Evolutionary conservation across 2,113 vertebrate genomes (phyloP).

Genomic region (Marmota flaviventris): DNA sequence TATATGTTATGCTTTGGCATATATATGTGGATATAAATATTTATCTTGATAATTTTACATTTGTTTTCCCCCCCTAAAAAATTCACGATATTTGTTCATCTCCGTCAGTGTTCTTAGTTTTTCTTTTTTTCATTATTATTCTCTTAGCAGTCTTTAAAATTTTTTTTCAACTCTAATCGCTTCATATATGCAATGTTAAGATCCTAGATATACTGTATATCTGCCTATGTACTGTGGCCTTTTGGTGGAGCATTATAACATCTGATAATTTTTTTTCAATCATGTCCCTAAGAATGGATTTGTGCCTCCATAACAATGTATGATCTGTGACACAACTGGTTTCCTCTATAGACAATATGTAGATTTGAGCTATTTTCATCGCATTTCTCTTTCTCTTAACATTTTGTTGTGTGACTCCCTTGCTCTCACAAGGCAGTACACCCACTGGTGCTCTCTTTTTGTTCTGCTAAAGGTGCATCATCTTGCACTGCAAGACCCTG

Average conservation of each 20-base stretch:
- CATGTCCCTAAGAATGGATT: neutral
- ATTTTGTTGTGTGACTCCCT: neutral
- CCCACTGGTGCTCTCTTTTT: neutral
- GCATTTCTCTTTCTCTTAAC: neutral
- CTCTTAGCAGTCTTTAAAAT: neutral
- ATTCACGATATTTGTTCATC: neutral
- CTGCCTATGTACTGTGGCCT: neutral
- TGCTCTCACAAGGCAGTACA: neutral
- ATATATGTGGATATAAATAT: conserved; percentile 22
- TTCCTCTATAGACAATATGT: neutral
- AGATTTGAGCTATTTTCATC: neutral
- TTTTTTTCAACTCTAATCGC: neutral
- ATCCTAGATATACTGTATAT: neutral
- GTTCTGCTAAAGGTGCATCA: neutral
- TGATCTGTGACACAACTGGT: neutral
- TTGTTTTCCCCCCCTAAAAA: neutral
- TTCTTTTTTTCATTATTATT: neutral
- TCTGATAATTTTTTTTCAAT: neutral
- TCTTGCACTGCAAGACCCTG: neutral
- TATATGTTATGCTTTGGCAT: conserved; percentile 30
- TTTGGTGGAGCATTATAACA: neutral
- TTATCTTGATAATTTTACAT: neutral
- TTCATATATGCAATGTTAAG: neutral
- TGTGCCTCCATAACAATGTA: neutral
- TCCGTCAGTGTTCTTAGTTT: neutral